Conservation (phyloP, 1,140 invertebrate genomes). For the Macrobrachium nipponense region DNA sequence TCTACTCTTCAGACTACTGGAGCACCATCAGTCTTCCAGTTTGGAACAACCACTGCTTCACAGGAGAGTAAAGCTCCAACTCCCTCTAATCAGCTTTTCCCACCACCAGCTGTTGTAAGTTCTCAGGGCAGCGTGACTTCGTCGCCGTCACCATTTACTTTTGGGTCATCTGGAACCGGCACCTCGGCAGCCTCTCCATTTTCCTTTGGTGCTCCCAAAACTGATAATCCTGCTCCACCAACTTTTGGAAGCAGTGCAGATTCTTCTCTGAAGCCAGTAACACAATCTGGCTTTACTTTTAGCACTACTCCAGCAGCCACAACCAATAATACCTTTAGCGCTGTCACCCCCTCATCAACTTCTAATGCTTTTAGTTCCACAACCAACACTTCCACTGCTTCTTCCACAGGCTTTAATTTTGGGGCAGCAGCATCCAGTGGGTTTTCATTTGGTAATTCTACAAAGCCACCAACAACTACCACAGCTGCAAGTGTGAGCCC, state of each 20-base stretch:
- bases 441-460: not conserved
- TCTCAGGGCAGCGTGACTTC: no score
- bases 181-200: not conserved
- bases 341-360: not conserved
- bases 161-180: not conserved
- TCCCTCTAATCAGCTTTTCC: no score
- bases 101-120: no score
- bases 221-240: not conserved
- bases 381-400: not conserved
- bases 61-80: no score
- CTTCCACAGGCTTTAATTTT: conserved; percentile 9
- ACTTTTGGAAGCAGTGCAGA: not conserved
- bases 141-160: not conserved
- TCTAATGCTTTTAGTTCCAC: not conserved
- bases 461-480: not conserved
- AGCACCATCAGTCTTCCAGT: no score
- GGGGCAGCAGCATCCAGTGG: not conserved
- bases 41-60: no score
- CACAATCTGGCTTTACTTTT: not conserved
- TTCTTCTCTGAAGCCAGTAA: not conserved
- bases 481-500: not conserved
- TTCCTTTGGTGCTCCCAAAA: conserved; percentile 14
- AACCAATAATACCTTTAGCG: not conserved
- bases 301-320: conserved; percentile 3
- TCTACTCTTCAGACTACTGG: no score